Conservation (phyloP, 1,140 invertebrate species). For the honey bee (Apis mellifera) region Amel_HAv3.1 CM009931.2:11323501-11324000, state of each 20-base stretch:
- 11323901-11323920: too few species aligned
- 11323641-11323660: conserved; percentile 55
- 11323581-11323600: conserved; percentile 49
- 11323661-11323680: conserved; percentile 21
- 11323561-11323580: conserved; percentile 41
- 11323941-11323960: too few species aligned
- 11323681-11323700: conserved; percentile 52
- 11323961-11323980: too few species aligned
- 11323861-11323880: background rate
- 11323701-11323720: conserved; percentile 32
- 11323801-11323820: background rate
- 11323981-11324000: background rate
- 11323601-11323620: conserved; percentile 16
- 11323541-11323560: conserved; percentile 53
- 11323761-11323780: background rate
- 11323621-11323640: conserved; percentile 60
- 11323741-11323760: background rate
- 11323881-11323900: background rate
- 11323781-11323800: background rate
- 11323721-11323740: background rate
- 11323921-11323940: too few species aligned
- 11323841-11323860: too few species aligned
- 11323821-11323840: background rate
- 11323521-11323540: conserved; percentile 59
- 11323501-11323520: conserved; percentile 71